phyloP scores from a whole-genome alignment of 1,140 invertebrate species.

The Tigriopus japonicus region DNA sequence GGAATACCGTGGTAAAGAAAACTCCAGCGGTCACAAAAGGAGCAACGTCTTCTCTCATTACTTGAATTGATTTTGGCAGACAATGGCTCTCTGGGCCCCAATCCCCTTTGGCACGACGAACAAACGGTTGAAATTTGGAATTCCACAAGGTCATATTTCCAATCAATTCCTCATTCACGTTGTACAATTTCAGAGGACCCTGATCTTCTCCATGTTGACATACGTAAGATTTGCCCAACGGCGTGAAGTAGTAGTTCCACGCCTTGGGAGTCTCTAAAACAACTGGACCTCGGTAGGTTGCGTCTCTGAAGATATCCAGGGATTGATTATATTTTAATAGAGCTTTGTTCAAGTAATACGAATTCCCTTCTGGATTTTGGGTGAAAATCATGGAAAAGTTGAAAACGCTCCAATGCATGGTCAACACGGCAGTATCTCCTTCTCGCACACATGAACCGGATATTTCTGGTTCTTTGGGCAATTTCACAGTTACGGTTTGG shows the following conservation, averaged over 20 bases:
- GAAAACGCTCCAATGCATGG: conserved; percentile 3
- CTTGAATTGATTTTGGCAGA: not conserved
- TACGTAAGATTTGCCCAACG: conserved; percentile 3
- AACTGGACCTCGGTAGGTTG: not conserved
- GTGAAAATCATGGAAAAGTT: conserved; percentile 9
- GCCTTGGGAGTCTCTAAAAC: not conserved
- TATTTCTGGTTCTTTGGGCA: not conserved
- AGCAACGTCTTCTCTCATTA: not conserved
- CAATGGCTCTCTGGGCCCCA: conserved; percentile 4
- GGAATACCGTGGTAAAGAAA: not conserved
- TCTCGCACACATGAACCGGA: not conserved
- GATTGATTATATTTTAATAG: not conserved
- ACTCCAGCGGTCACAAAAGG: not conserved
- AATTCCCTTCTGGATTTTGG: conserved; percentile 7
- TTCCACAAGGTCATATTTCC: conserved; percentile 7
- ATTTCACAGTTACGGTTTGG: not conserved
- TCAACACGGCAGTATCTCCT: not conserved
- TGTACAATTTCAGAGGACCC: conserved; percentile 1
- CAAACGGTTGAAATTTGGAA: conserved; percentile 9
- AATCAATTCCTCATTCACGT: not conserved
- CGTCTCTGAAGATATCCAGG: not conserved
- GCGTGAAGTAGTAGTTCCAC: conserved; percentile 6
- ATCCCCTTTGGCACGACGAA: conserved; percentile 5
- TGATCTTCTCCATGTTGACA: not conserved
- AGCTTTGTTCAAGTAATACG: conserved; percentile 7